phyloP scores from a whole-genome alignment of 2,888 invertebrate species.

The Phengaris arion region DNA sequence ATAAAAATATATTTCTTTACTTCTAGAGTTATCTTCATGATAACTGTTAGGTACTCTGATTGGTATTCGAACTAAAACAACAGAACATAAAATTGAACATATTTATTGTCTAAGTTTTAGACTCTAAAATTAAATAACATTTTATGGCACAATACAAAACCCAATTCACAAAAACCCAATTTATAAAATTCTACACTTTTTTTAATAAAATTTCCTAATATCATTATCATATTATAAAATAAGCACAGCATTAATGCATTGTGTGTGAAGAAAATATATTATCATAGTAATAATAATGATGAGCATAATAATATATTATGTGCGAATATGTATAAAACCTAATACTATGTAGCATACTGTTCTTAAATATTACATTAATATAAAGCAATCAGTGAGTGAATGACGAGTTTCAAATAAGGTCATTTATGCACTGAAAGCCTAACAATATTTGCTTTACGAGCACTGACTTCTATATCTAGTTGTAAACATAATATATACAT shows the following conservation, averaged over 20 bases:
- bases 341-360: conserved; percentile 2
- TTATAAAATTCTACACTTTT: conserved; percentile 14
- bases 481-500: too few relatives aligned
- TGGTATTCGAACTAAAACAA: conserved; percentile 41
- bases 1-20: too few relatives aligned
- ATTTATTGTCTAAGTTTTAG: conserved; percentile 44
- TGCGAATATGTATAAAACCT: conserved; percentile 1
- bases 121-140: conserved; percentile 53
- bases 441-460: not conserved
- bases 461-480: not conserved
- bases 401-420: not conserved
- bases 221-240: not conserved
- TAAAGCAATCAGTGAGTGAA: not conserved
- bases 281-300: not conserved
- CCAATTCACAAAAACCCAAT: conserved; percentile 29
- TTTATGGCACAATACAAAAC: conserved; percentile 53
- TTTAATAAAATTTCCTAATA: not conserved
- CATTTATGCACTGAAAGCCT: not conserved
- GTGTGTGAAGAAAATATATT: not conserved
- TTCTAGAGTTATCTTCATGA: too few relatives aligned
- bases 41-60: not conserved
- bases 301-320: not conserved
- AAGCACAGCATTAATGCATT: not conserved
- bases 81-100: conserved; percentile 47
- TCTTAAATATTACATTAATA: not conserved